Evolutionary conservation across 2,888 invertebrate genomes (phyloP).

Genomic region (Ectobius pallidus): DNA sequence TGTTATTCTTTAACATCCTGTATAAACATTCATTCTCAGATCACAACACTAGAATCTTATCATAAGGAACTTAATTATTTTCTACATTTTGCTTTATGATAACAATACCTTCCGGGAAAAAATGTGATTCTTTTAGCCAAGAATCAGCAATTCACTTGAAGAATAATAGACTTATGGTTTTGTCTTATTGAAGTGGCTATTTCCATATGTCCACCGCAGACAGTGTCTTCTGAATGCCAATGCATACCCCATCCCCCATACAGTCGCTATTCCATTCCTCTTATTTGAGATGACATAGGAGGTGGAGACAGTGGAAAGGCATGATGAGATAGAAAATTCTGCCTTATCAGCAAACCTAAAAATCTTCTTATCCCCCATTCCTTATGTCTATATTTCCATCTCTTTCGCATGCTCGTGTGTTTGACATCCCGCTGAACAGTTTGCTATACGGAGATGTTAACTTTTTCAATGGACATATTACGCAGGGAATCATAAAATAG

Average conservation of each 20-base stretch:
- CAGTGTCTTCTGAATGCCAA: slow-evolving; percentile 20
- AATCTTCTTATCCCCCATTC: neutral
- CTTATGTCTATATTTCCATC: neutral
- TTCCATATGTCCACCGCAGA: slow-evolving; percentile 17
- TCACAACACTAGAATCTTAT: too few relatives aligned
- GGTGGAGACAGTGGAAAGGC: neutral
- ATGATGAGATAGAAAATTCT: slow-evolving; percentile 25
- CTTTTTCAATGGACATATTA: too few relatives aligned
- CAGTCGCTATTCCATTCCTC: neutral
- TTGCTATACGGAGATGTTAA: too few relatives aligned
- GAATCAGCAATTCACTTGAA: too few relatives aligned
- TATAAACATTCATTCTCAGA: too few relatives aligned
- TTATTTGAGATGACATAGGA: slow-evolving; percentile 8
- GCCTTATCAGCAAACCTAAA: slow-evolving; percentile 39
- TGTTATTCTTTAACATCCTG: too few relatives aligned
- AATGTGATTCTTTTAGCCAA: too few relatives aligned
- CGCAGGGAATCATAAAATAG: too few relatives aligned
- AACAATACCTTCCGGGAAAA: too few relatives aligned
- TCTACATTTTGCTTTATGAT: too few relatives aligned
- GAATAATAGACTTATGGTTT: neutral
- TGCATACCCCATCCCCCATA: neutral
- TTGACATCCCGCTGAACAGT: neutral
- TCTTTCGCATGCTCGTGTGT: slow-evolving; percentile 11
- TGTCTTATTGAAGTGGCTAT: neutral
- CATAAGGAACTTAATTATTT: too few relatives aligned